Percentiles rank a stretch among this genome's conserved stretches.
phyloP scores from a whole-genome alignment of 2,888 invertebrate genomes.

The Leptinotarsa peninsularis region DNA sequence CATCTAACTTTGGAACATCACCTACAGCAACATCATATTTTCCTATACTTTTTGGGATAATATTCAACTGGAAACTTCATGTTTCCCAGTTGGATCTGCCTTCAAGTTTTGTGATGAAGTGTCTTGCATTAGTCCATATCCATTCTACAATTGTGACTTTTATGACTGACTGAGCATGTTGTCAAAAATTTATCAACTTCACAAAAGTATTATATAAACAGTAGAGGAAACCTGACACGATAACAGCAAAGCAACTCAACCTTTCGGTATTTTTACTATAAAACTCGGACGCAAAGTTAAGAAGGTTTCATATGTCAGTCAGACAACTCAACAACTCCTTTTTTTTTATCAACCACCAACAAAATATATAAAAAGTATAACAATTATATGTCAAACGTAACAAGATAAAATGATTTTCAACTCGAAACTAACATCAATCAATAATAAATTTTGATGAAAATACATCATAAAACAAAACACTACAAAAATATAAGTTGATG shows the following conservation, averaged over 20 bases:
- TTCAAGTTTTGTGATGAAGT: neutral
- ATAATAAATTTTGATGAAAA: too few relatives aligned
- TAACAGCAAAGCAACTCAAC: neutral
- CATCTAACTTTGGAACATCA: neutral
- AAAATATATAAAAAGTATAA: neutral
- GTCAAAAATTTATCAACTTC: neutral
- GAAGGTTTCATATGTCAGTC: neutral
- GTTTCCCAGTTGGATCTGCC: neutral
- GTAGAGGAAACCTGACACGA: neutral
- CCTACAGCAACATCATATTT: neutral
- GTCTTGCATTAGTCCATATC: neutral
- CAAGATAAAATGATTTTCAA: neutral
- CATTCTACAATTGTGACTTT: neutral
- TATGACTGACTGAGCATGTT: neutral
- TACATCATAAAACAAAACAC: too few relatives aligned
- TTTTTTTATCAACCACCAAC: neutral
- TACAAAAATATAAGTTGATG: too few relatives aligned
- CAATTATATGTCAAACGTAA: neutral
- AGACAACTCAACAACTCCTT: neutral
- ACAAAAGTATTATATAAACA: neutral
- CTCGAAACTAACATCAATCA: too few relatives aligned
- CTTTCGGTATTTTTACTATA: neutral
- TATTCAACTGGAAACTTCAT: neutral
- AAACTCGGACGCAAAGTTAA: neutral
- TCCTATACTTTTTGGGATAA: neutral